Conservation (phyloP, 2,113 vertebrate species). For the Solea senegalensis region DNA sequence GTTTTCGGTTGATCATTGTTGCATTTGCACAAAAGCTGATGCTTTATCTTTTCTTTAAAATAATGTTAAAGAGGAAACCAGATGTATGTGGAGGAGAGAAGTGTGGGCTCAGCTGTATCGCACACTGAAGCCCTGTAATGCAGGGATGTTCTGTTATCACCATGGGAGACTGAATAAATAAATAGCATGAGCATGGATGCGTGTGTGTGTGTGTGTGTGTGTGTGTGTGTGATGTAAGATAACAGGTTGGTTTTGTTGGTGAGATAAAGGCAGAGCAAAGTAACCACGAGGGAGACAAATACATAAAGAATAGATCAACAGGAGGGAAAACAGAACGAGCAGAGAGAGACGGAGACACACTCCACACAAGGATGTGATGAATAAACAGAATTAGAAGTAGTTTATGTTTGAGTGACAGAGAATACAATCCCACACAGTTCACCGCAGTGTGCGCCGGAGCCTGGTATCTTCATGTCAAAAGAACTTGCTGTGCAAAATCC, state of each 20-base stretch:
- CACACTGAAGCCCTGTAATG: slow-evolving; percentile 6
- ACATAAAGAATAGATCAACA: slow-evolving; percentile 24
- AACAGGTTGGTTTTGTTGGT: slow-evolving; percentile 7
- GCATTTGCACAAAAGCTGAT: background rate
- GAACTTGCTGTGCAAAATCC: slow-evolving; percentile 6
- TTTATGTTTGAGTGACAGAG: slow-evolving; percentile 4
- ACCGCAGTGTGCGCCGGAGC: background rate
- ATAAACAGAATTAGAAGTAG: slow-evolving; percentile 6
- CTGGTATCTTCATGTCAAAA: slow-evolving; percentile 19
- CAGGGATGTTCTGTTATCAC: slow-evolving; percentile 11
- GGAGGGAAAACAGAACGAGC: slow-evolving; percentile 1
- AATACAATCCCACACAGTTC: background rate
- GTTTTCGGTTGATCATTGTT: slow-evolving; percentile 25
- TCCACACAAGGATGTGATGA: slow-evolving; percentile 1
- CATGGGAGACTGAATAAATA: slow-evolving; percentile 28
- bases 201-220: background rate
- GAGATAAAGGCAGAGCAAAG: slow-evolving; percentile 11
- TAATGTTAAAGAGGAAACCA: slow-evolving; percentile 13
- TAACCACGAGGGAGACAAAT: slow-evolving; percentile 7
- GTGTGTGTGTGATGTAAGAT: slow-evolving; percentile 3
- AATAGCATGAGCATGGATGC: background rate
- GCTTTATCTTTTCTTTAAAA: slow-evolving; percentile 8
- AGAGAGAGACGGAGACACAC: background rate
- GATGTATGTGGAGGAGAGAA: background rate
- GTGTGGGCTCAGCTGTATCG: background rate